Base-by-base conservation (phyloP, 2,888 invertebrate genomes). In the Ormyrus pomaceus region DNA sequence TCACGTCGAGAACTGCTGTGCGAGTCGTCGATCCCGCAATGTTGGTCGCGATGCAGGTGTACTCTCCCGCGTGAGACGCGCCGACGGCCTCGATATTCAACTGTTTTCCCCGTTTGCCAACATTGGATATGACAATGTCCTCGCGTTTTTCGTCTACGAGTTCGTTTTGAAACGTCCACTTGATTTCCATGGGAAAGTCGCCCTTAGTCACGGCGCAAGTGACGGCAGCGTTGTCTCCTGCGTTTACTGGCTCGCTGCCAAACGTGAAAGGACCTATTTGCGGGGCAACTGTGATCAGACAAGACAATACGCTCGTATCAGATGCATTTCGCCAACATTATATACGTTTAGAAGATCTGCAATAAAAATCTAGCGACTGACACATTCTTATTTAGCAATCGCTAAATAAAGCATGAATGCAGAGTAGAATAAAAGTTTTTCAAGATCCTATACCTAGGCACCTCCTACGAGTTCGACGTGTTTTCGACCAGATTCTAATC, bases 251-350 rank as follows among this genome's bases (percentile, higher is more conserved):
- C 88, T 94, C 93, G 85, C 94, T 94, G 87, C 95, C 95, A 89
- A 96, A 96, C 84, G 94, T 92, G 91, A 96, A 96, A 85, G 95
- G 94, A 87, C 94, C 93, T 87, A 95, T 94, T 92, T 95, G 94
- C 83, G 96, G 96, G 88, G 94, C 93, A 92, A 94, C 96, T 82
- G 45, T 62, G 10, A 9, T 69, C 11, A 46, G 1, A 48, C 0
- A 69, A 69, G 19, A 76, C 2, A 19, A 19, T 19, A 1, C 1
- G 19, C 19, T 19, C 1, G 19, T 19, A 19, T 19, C 19, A 19
- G 19, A 19, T 19, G 19, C 19, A 19, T 1, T 19, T 19, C 19
- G 1, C 19, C 2, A 19, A 19, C 19, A 2, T 19, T 19, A 2
- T 19, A 0, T 19, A 19, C 19, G 19, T 19, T 19, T 19, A 19